Conservation (phyloP, 2,888 invertebrate species). For the Barypeithes pellucidus region DNA sequence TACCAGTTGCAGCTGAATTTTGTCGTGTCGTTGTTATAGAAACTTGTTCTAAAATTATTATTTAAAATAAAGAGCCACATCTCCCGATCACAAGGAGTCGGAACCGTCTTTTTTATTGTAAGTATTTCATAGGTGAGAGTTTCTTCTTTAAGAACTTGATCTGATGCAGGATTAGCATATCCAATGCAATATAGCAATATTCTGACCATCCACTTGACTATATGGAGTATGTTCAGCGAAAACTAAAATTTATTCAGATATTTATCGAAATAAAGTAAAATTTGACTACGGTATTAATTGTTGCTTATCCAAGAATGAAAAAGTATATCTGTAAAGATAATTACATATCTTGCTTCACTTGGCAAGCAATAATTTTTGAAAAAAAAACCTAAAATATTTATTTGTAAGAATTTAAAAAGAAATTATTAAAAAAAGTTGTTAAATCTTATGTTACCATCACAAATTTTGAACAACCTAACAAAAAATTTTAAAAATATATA, state of each 20-base stretch:
- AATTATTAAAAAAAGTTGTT: no score
- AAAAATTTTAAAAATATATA: no score
- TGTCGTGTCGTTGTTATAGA: slow-evolving; percentile 56
- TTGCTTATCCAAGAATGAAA: no score
- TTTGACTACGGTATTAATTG: no score
- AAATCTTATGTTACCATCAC: no score
- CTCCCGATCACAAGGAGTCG: slow-evolving; percentile 89
- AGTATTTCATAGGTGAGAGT: slow-evolving; percentile 76
- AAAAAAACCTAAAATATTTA: no score
- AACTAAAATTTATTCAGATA: slow-evolving; percentile 22
- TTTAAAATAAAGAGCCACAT: slow-evolving; percentile 67
- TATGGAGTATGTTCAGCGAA: slow-evolving; percentile 12
- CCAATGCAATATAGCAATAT: slow-evolving; percentile 5
- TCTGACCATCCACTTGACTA: slow-evolving; percentile 12
- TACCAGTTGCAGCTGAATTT: slow-evolving; percentile 76
- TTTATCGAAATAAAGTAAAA: no score
- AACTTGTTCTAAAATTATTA: slow-evolving; percentile 56
- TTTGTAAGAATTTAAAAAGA: no score
- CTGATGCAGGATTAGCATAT: slow-evolving; percentile 25
- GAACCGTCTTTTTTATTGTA: slow-evolving; percentile 83
- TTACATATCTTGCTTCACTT: no score
- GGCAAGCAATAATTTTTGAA: no score
- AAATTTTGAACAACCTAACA: no score
- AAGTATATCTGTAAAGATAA: no score
- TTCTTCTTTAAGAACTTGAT: slow-evolving; percentile 62